A percentile compares a stretch with the other conserved stretches of the same genome.
Evolutionary conservation across 1,140 invertebrate species (phyloP).

Genomic region (Hylaeus anthracinus): DNA sequence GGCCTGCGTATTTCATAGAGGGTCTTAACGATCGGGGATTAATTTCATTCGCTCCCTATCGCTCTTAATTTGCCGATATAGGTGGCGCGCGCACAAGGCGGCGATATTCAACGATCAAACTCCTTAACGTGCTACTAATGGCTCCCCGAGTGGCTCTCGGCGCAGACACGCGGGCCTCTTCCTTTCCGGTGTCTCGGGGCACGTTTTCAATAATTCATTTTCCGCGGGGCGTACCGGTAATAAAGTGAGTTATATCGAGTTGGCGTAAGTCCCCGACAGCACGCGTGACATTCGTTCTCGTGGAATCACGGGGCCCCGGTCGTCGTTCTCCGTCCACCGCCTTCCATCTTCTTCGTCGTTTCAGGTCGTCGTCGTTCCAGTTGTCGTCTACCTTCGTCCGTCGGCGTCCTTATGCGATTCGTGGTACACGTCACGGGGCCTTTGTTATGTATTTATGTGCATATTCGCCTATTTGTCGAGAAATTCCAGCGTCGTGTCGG

Average conservation of each 20-base stretch:
- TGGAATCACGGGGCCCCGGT: slow-evolving; percentile 39
- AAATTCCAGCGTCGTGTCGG: slow-evolving; percentile 71
- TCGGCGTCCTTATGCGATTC: slow-evolving; percentile 56
- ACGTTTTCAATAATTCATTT: slow-evolving; percentile 60
- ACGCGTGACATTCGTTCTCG: slow-evolving; percentile 43
- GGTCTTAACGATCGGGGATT: not conserved
- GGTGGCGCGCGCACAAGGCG: not conserved
- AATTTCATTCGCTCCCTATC: not conserved
- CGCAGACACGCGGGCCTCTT: not conserved
- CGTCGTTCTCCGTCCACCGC: not conserved
- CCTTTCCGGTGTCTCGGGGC: not conserved
- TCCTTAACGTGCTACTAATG: slow-evolving; percentile 25
- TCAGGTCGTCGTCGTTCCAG: slow-evolving; percentile 11
- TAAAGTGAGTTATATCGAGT: slow-evolving; percentile 58
- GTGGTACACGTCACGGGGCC: slow-evolving; percentile 51
- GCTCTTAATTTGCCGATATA: not conserved
- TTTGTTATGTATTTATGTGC: slow-evolving; percentile 75
- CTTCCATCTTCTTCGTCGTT: not conserved
- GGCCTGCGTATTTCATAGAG: not conserved
- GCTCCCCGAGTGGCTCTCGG: slow-evolving; percentile 8
- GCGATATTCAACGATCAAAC: slow-evolving; percentile 3
- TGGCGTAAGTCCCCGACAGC: slow-evolving; percentile 36
- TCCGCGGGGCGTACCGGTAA: slow-evolving; percentile 43
- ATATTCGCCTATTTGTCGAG: slow-evolving; percentile 76
- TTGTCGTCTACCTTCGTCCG: slow-evolving; percentile 41